Evolutionary conservation across 2,797 vertebrate species (phyloP).

Genomic region (Fundulus diaphanus): DNA sequence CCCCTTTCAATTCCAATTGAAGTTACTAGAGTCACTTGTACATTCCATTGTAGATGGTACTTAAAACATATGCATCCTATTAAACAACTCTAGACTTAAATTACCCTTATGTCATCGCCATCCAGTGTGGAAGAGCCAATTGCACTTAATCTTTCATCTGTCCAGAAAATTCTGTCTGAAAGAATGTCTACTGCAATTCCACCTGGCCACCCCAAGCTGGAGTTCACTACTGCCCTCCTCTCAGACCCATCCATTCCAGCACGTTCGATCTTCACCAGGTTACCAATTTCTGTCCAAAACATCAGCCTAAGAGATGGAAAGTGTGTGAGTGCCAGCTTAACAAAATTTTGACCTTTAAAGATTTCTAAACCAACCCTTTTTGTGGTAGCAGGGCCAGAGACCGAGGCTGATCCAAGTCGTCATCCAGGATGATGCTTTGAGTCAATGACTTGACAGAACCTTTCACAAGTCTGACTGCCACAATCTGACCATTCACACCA

Average conservation of each 20-base stretch:
- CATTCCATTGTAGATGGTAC: no score
- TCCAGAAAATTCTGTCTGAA: constrained; percentile 88
- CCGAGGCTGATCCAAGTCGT: constrained; percentile 84
- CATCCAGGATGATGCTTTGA: constrained; percentile 83
- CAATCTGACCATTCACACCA: constrained; percentile 81
- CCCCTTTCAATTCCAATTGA: no score
- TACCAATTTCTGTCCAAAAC: constrained; percentile 92
- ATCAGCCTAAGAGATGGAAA: constrained; percentile 80
- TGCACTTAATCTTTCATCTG: constrained; percentile 87
- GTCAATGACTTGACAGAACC: constrained; percentile 68
- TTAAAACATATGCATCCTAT: not conserved
- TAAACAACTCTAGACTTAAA: not conserved
- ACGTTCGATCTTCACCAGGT: constrained; percentile 84
- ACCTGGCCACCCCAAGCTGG: constrained; percentile 88
- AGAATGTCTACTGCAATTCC: constrained; percentile 86
- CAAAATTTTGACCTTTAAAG: not conserved
- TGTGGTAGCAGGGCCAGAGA: constrained; percentile 87
- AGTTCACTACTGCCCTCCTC: constrained; percentile 77
- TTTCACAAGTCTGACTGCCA: constrained; percentile 78
- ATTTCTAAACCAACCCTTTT: constrained; percentile 81
- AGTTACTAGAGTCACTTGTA: no score
- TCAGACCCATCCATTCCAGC: constrained; percentile 91
- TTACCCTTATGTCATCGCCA: constrained; percentile 84
- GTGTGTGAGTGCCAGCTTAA: not conserved
- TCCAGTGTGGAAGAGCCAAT: constrained; percentile 88